Conservation (phyloP, 2,888 invertebrate genomes). For the Dimorphilus gyrociliatus region DNA sequence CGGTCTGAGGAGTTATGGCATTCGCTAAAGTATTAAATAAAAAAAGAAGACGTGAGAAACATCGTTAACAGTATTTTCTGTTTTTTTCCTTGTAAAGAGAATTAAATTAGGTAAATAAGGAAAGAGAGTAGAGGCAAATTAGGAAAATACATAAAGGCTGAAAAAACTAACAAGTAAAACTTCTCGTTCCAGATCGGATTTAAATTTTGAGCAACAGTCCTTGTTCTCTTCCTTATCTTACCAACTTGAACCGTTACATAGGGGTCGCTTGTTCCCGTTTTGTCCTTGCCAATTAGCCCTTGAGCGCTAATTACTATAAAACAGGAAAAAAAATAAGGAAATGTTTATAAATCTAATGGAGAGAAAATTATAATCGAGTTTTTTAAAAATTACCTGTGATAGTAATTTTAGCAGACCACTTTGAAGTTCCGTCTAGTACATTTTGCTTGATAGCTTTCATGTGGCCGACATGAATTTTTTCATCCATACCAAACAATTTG, state of each 20-base stretch:
- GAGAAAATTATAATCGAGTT: too few relatives aligned
- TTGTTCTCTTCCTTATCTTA: conserved; percentile 93
- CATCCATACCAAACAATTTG: conserved; percentile 87
- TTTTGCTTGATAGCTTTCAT: conserved; percentile 89
- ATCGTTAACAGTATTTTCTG: too few relatives aligned
- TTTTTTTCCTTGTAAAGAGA: background rate
- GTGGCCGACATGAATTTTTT: conserved; percentile 91
- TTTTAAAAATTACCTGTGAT: conserved; percentile 87
- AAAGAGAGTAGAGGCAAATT: too few relatives aligned
- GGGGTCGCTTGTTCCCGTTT: conserved; percentile 98
- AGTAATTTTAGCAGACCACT: conserved; percentile 99
- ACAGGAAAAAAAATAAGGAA: background rate
- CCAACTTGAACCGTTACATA: conserved; percentile 99
- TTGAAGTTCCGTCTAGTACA: conserved; percentile 93
- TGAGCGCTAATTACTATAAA: conserved; percentile 89
- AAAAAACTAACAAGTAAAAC: conserved; percentile 86
- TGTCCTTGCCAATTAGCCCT: conserved; percentile 98
- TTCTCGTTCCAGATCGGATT: conserved; percentile 99
- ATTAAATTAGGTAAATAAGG: too few relatives aligned
- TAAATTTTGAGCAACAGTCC: conserved; percentile 97
- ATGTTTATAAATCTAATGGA: too few relatives aligned
- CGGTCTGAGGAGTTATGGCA: conserved; percentile 99
- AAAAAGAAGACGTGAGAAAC: background rate
- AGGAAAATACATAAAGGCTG: too few relatives aligned
- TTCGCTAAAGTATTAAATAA: conserved; percentile 52